Evolutionary conservation across 2,113 vertebrate genomes (phyloP).

Genomic region (Paracanthobrama guichenoti): DNA sequence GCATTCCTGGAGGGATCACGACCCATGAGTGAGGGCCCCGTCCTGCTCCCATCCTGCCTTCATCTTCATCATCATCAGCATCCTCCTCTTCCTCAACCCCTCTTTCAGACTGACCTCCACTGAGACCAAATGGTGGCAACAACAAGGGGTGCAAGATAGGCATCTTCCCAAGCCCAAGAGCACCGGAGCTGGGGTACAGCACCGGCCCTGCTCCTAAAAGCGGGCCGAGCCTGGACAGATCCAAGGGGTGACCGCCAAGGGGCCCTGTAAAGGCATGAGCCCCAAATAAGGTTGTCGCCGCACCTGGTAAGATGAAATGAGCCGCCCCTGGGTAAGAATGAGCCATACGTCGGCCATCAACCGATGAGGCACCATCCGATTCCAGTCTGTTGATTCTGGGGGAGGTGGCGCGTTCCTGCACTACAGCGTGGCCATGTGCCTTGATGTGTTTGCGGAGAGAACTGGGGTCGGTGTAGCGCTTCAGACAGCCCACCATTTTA

Average conservation of each 20-base stretch:
- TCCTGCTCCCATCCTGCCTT: constrained; percentile 58
- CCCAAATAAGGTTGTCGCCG: constrained; percentile 80
- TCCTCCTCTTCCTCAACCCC: constrained; percentile 58
- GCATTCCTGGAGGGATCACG: constrained; percentile 84
- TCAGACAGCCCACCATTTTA: constrained; percentile 97
- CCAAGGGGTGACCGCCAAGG: constrained; percentile 69
- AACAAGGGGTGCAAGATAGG: constrained; percentile 79
- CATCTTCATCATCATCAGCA: constrained; percentile 63
- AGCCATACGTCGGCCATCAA: constrained; percentile 58
- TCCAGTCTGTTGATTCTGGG: constrained; percentile 3
- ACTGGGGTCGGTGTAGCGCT: constrained; percentile 98
- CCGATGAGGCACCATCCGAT: not conserved
- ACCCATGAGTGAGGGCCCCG: constrained; percentile 82
- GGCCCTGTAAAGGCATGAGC: constrained; percentile 68
- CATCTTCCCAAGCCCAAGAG: constrained; percentile 83
- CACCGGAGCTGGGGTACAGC: constrained; percentile 39
- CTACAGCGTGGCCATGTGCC: constrained; percentile 94
- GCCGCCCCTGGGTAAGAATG: constrained; percentile 73
- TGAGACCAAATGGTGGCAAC: constrained; percentile 78
- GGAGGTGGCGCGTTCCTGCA: constrained; percentile 77
- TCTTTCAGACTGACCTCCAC: constrained; percentile 50
- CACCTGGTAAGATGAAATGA: constrained; percentile 79
- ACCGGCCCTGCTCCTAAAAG: constrained; percentile 44
- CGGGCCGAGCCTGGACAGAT: constrained; percentile 57
- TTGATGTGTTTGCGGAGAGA: constrained; percentile 98